Evolutionary conservation across 2,888 invertebrate genomes (phyloP), one percentile per base, ranked within the genome.

Genomic region (Pollenia amentaria): DNA sequence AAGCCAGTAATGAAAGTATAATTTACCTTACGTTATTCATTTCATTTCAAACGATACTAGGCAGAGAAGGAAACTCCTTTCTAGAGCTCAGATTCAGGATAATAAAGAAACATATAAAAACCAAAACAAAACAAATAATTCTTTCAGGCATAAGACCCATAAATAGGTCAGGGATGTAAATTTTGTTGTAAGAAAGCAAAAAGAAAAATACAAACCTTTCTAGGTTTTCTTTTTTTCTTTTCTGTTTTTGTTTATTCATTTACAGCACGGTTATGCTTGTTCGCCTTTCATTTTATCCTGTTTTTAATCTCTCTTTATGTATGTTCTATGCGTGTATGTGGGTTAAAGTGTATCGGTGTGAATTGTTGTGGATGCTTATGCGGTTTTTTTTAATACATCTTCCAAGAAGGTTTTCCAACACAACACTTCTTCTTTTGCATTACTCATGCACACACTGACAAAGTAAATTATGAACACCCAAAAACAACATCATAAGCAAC

Each of bases 81-180:
- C 38, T 46, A n/a, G 1, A 44, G 14, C 29, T 3, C 3, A 16
- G 16, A 16, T 16, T 14, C 29, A 57, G 18, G 16, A 51, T 16
- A 38, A 72, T 3, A 46, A 55, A 16, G 14, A 60, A 67, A 73
- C 1, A 57, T 6, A 6, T 53, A 62, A 51, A 40, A 65, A 16
- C 12, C 7, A 62, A 40, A 55, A 46, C 38, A 46, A 42, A 67
- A 64, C 42, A 70, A 57, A 64, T 80, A 75, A 62, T 64, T 84
- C 75, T 55, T 84, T 69, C 46, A 75, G 60, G 62, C 64, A 75
- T 55, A 80, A 29, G 57, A 67, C 48, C 29, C 53, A 67, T 65
- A 81, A 85, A 85, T 85, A 77, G 85, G 85, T 77, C 85, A 85
- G 80, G 76, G 81, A 85, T 85, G 85, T 85, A 81, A 80, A 81